These are phyloP conservation scores for Perccottus glenii DNA, from an alignment of 2,113 vertebrate genomes.

Conservation along the genomic window DNA sequence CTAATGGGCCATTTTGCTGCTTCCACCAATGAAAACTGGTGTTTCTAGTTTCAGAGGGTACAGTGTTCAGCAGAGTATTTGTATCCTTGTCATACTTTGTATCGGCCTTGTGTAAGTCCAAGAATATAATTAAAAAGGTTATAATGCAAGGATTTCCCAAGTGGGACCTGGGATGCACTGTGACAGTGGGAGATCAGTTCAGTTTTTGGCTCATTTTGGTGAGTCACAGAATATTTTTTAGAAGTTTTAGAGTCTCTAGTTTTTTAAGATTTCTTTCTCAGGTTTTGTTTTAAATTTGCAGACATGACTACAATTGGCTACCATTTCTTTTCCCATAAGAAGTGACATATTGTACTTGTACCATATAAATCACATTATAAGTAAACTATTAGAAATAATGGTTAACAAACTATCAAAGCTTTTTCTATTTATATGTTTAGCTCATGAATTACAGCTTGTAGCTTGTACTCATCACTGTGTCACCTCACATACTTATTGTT, in stretches of 20 bases:
- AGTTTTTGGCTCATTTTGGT: slow-evolving; percentile 61
- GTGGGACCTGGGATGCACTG: slow-evolving; percentile 16
- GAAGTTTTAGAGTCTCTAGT: slow-evolving; percentile 51
- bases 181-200: slow-evolving; percentile 36
- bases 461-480: slow-evolving; percentile 12
- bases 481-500: slow-evolving; percentile 9
- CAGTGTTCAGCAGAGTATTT: slow-evolving; percentile 5
- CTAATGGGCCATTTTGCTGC: slow-evolving; percentile 19
- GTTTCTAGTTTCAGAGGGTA: neutral
- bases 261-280: slow-evolving; percentile 26
- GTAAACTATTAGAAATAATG: slow-evolving; percentile 2
- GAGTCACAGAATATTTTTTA: slow-evolving; percentile 70
- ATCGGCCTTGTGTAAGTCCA: slow-evolving; percentile 18
- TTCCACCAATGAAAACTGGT: slow-evolving; percentile 14
- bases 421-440: slow-evolving; percentile 19
- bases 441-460: slow-evolving; percentile 13
- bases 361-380: slow-evolving; percentile 15
- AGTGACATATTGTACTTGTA: neutral
- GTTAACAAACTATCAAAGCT: neutral
- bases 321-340: neutral
- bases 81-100: slow-evolving; percentile 13
- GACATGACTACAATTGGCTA: slow-evolving; percentile 17
- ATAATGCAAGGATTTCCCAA: slow-evolving; percentile 40
- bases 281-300: slow-evolving; percentile 30
- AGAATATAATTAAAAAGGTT: slow-evolving; percentile 26